Evolutionary conservation across 2,888 invertebrate species (phyloP).

Genomic region (Volucella inanis): DNA sequence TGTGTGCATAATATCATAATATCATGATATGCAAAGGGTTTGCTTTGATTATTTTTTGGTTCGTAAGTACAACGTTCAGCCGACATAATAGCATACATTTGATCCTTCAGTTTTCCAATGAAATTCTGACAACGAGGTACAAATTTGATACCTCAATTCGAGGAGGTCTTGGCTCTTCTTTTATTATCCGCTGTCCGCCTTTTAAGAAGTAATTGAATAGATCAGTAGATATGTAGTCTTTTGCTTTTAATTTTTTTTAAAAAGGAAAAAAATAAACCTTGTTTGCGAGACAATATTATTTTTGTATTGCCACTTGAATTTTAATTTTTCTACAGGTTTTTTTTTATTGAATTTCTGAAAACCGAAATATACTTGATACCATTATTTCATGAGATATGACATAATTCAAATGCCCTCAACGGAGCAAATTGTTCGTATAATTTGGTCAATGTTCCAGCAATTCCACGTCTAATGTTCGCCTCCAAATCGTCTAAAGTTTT

Average conservation of each 20-base stretch:
- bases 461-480: too few relatives aligned
- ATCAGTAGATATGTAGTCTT: constrained; percentile 42
- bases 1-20: too few relatives aligned
- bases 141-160: constrained; percentile 69
- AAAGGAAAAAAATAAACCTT: constrained; percentile 6
- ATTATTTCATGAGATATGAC: too few relatives aligned
- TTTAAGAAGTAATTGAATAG: constrained; percentile 57
- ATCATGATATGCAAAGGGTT: too few relatives aligned
- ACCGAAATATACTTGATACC: too few relatives aligned
- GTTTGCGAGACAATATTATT: constrained; percentile 19
- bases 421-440: too few relatives aligned
- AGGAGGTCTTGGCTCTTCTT: constrained; percentile 68
- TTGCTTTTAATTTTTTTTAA: constrained; percentile 48
- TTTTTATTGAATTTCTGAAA: too few relatives aligned
- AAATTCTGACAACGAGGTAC: constrained; percentile 50
- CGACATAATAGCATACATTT: constrained; percentile 49
- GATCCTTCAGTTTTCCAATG: constrained; percentile 56
- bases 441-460: too few relatives aligned
- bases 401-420: too few relatives aligned
- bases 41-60: neutral
- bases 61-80: constrained; percentile 23
- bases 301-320: neutral
- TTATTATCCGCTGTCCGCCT: constrained; percentile 60
- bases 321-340: too few relatives aligned
- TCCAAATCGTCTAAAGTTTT: too few relatives aligned